These are phyloP conservation scores for Eclectus roratus DNA, from an alignment of 2,113 vertebrate species.

Conservation along the genomic window DNA sequence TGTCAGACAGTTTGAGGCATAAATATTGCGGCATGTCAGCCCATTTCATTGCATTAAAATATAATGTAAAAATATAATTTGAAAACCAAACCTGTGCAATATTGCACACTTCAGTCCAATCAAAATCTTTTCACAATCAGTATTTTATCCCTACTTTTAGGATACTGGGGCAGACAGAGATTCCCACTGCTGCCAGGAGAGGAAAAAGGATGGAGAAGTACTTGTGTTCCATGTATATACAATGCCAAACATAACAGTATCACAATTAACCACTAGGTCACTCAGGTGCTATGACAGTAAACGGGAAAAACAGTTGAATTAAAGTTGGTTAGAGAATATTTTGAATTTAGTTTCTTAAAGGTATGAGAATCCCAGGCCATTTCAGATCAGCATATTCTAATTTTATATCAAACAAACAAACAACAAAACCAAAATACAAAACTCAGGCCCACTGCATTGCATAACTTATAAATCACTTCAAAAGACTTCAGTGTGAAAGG, in stretches of 20 bases:
- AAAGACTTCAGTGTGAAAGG: not conserved
- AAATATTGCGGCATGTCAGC: not conserved
- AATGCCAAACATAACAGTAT: not conserved
- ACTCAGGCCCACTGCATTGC: not conserved
- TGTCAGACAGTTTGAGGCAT: not conserved
- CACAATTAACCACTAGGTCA: not conserved
- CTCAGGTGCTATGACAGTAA: not conserved
- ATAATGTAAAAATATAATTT: not conserved
- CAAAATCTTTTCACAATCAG: not conserved
- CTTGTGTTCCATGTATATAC: not conserved
- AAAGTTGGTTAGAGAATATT: not conserved
- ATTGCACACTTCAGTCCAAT: not conserved
- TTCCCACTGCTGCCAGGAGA: not conserved
- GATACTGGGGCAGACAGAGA: not conserved
- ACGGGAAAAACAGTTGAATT: not conserved
- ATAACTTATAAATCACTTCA: conserved; percentile 10
- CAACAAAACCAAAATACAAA: not conserved
- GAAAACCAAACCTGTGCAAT: not conserved
- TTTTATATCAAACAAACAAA: not conserved
- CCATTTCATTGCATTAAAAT: not conserved
- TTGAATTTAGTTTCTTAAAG: not conserved
- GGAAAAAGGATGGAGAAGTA: not conserved
- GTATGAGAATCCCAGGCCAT: not conserved
- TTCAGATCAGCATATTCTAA: not conserved
- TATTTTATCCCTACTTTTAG: not conserved